phyloP scores from a whole-genome alignment of 2,888 invertebrate species.

The Drosophila fungiperda region DNA sequence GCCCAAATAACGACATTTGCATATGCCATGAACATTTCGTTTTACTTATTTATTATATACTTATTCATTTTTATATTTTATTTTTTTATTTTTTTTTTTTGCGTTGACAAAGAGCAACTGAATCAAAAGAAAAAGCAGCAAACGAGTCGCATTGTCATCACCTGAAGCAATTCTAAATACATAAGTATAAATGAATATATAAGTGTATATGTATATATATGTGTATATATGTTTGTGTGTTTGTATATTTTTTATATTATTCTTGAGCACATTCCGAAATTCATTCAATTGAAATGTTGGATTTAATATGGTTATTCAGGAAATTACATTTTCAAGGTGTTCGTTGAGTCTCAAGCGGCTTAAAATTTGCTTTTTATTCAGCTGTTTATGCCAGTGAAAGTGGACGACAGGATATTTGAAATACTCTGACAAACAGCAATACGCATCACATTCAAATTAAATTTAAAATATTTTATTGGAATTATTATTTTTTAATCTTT shows the following conservation, averaged over 20 bases:
- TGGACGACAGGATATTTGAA: neutral
- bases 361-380: conserved; percentile 47
- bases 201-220: neutral
- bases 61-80: neutral
- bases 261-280: neutral
- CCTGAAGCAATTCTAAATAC: conserved; percentile 15
- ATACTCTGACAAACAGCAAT: neutral
- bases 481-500: neutral
- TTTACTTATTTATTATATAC: conserved; percentile 27
- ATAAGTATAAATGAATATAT: conserved; percentile 9
- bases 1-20: conserved; percentile 71
- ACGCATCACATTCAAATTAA: neutral
- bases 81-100: neutral
- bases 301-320: conserved; percentile 64
- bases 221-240: neutral
- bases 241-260: neutral
- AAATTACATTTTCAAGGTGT: conserved; percentile 60
- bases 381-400: conserved; percentile 8
- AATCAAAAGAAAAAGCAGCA: conserved; percentile 7
- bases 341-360: conserved; percentile 44
- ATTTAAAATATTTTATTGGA: neutral
- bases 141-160: conserved; percentile 35
- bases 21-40: conserved; percentile 46
- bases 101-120: neutral
- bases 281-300: conserved; percentile 51